phyloP scores from a whole-genome alignment of 2,113 vertebrate species.

The Galbula dea region DNA sequence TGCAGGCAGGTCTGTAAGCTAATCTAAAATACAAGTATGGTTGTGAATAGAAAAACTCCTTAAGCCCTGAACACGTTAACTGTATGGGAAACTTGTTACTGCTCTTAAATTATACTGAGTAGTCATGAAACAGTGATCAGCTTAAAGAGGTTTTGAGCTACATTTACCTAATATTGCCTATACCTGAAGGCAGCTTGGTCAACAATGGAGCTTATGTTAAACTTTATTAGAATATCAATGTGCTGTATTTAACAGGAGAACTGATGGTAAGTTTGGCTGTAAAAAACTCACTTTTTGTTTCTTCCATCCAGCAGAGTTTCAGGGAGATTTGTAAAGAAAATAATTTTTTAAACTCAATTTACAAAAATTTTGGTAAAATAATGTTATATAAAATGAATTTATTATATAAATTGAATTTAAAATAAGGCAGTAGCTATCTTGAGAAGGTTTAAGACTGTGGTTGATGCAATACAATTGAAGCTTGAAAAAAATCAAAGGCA shows the following conservation, averaged over 20 bases:
- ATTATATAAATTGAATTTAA: background rate
- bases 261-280: background rate
- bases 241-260: background rate
- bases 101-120: background rate
- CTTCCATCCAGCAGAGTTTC: background rate
- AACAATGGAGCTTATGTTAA: background rate
- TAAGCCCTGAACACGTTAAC: background rate
- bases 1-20: background rate
- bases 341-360: background rate
- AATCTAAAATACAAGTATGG: background rate
- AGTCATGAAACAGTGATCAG: background rate
- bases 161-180: background rate
- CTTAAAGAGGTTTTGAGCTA: background rate
- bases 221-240: background rate
- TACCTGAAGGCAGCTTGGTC: background rate
- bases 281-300: background rate
- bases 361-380: background rate
- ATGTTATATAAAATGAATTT: background rate
- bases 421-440: background rate
- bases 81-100: background rate
- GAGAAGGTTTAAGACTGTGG: background rate
- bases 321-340: background rate
- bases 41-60: background rate
- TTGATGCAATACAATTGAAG: background rate
- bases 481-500: background rate